A percentile compares a stretch with the other conserved stretches of the same genome.
Evolutionary conservation across 2,113 vertebrate genomes (phyloP).

Genomic region (Felis catus): DNA sequence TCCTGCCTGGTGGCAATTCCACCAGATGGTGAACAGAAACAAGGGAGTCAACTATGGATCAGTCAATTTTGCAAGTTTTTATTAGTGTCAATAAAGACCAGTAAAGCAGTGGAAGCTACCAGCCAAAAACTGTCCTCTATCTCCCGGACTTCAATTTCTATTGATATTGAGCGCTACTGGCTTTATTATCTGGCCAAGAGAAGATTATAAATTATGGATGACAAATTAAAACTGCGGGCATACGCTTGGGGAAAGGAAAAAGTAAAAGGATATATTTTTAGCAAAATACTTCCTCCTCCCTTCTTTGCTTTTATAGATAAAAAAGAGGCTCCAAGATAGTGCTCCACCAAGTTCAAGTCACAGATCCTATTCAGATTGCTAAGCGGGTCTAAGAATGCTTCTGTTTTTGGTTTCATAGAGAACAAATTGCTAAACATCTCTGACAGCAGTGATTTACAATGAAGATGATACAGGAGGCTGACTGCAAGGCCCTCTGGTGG

Average conservation of each 20-base stretch:
- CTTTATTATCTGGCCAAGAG: background rate
- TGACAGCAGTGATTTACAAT: background rate
- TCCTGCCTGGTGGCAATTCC: background rate
- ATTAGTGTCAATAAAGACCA: background rate
- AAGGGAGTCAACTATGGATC: background rate
- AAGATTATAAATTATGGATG: background rate
- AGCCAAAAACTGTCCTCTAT: background rate
- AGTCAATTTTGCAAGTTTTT: constrained; percentile 30
- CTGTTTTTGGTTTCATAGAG: background rate
- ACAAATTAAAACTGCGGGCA: background rate
- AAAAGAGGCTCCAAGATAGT: background rate
- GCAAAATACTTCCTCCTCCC: background rate
- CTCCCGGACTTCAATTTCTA: constrained; percentile 6
- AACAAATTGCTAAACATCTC: background rate
- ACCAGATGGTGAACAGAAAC: background rate
- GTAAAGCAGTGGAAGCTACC: background rate
- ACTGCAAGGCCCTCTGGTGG: constrained; percentile 78
- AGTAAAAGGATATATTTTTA: constrained; percentile 18
- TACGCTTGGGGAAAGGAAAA: background rate
- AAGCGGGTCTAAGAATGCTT: background rate
- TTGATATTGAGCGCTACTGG: background rate
- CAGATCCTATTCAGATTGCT: background rate
- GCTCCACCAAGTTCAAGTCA: background rate
- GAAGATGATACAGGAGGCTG: background rate
- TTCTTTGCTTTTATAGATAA: background rate